Evolutionary conservation across 2,888 invertebrate species (phyloP).

Genomic region (Creontiades dilutus): DNA sequence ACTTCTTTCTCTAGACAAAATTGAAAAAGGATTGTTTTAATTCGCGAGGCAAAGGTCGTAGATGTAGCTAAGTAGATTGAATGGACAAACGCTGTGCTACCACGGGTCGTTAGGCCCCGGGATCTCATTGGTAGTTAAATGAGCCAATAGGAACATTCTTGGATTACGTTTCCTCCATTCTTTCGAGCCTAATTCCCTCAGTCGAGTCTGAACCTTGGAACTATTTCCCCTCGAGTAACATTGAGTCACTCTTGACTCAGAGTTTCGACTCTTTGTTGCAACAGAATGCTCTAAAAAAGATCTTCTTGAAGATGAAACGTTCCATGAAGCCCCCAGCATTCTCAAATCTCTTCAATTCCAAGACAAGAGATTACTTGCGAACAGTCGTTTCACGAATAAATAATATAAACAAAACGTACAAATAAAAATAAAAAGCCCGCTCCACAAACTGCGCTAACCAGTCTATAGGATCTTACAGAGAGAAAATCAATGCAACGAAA

Average conservation of each 20-base stretch:
- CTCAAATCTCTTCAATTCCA: too few species aligned
- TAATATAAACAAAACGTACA: too few species aligned
- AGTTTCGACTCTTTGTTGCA: background rate
- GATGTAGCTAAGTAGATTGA: constrained; percentile 60
- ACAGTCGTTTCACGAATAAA: too few species aligned
- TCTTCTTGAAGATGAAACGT: background rate
- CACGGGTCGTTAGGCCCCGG: constrained; percentile 53
- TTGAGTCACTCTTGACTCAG: constrained; percentile 16
- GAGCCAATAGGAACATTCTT: constrained; percentile 60
- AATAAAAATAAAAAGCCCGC: too few species aligned
- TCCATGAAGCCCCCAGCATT: too few species aligned
- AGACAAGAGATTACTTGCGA: too few species aligned
- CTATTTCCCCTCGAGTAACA: constrained; percentile 15
- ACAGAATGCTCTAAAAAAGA: background rate
- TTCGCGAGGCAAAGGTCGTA: constrained; percentile 57
- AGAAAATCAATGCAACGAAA: too few species aligned
- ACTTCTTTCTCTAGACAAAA: constrained; percentile 38
- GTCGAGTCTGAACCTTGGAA: background rate
- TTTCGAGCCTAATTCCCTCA: constrained; percentile 58
- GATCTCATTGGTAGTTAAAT: constrained; percentile 65
- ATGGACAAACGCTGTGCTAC: constrained; percentile 59
- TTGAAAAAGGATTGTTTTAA: constrained; percentile 64
- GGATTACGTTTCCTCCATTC: constrained; percentile 58
- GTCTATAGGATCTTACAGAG: too few species aligned
- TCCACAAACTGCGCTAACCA: too few species aligned